These are phyloP conservation scores for Diprion similis DNA, from an alignment of 1,140 invertebrate genomes.

Conservation along the genomic window DNA sequence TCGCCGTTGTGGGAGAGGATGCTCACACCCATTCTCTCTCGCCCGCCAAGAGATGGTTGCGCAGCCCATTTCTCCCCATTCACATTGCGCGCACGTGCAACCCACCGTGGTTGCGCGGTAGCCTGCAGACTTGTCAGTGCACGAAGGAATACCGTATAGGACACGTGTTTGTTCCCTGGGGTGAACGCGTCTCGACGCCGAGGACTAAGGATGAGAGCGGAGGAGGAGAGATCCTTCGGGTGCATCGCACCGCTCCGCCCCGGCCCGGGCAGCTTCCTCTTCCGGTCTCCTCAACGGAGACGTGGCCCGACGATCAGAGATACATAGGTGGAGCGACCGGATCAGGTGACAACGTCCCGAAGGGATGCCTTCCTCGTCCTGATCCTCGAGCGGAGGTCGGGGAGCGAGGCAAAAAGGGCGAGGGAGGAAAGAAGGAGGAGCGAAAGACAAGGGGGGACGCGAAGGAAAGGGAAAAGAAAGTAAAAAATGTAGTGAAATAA, in stretches of 20 bases:
- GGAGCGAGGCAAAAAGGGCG: not conserved
- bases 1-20: conserved; percentile 15
- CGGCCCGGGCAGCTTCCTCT: conserved; percentile 35
- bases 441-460: not conserved
- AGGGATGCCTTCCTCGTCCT: not conserved
- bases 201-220: not conserved
- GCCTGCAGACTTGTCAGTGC: not conserved
- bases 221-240: not conserved
- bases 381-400: not conserved
- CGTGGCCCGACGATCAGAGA: too few species aligned
- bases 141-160: conserved; percentile 5
- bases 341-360: conserved; percentile 41
- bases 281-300: conserved; percentile 32
- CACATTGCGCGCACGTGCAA: conserved; percentile 31
- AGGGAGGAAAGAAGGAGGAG: not conserved
- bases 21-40: conserved; percentile 23
- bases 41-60: not conserved
- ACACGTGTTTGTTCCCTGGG: conserved; percentile 32
- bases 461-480: too few species aligned
- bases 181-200: conserved; percentile 16
- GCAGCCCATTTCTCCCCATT: conserved; percentile 15
- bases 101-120: not conserved
- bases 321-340: conserved; percentile 7
- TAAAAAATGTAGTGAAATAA: too few species aligned
- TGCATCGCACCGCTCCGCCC: conserved; percentile 10